Base-by-base conservation (phyloP, 2,888 invertebrate genomes). In the Blastobasis lacticolella region DNA sequence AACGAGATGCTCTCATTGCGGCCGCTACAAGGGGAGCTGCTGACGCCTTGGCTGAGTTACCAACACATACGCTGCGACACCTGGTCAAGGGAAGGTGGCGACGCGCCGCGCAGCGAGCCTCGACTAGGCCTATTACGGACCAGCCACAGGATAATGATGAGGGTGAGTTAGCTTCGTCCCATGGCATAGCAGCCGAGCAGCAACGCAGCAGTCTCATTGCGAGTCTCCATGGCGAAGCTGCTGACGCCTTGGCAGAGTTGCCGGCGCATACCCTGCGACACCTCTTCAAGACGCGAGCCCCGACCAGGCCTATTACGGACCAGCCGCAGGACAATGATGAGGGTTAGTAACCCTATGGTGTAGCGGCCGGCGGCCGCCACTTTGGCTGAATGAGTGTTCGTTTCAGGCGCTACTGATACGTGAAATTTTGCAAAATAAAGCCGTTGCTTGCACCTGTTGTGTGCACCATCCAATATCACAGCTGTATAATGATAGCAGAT, bases 241-340 rank as follows among this genome's bases (percentile, higher is more conserved):
- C 93, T 59, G 95, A 96, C 80, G 94, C 94, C 38, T 93, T 96
- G 50, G 94, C 95, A 3, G 96, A 96, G 66, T 83, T 96, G 65
- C 96, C 96, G 38, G 93, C 94, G 64, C 81, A 88, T 63, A 95
- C 94, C 63, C 86, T 97, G 53, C 92, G 95, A 60, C 97, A 97
- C 84, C 91, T 97, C 61, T 97, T 96, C 37, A 97, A 97, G 88
- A 97, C 96, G 52, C 91, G 96, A 65, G 96, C 97, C 0, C 96
- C 97, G 0, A 94, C 95, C 1, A 90, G 96, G 53, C 95, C 96
- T 7, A 84, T 88, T 50, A 87, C 88, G 10, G 88, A 88, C 59
- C 87, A 87, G 57, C 82, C 87, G 7, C 87, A 84, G 58, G 88
- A 88, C 53, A 86, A 86, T 46, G 88, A 87, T 58, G 88, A 88